These are phyloP conservation scores for Dryobotodes eremita DNA, from an alignment of 2,888 invertebrate genomes.

Conservation along the genomic window DNA sequence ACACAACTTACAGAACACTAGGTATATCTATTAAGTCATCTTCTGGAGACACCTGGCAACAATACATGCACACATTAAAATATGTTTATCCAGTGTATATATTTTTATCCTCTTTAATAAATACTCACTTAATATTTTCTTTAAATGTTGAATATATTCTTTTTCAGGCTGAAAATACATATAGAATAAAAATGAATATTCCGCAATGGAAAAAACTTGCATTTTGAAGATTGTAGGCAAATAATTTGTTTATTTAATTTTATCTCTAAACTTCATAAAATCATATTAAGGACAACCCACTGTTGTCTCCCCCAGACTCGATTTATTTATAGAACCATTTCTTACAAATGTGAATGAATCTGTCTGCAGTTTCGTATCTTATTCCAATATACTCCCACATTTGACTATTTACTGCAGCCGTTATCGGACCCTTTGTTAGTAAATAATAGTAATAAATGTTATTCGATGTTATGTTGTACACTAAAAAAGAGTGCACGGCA, in stretches of 20 bases:
- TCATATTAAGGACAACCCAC: slow-evolving; percentile 35
- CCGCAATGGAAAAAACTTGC: background rate
- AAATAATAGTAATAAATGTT: slow-evolving; percentile 45
- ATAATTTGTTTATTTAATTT: slow-evolving; percentile 12
- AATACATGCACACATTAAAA: no score
- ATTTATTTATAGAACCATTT: slow-evolving; percentile 56
- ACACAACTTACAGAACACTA: no score
- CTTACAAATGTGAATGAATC: slow-evolving; percentile 46
- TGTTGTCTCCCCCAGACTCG: slow-evolving; percentile 35
- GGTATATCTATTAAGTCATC: no score
- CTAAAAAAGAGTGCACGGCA: background rate
- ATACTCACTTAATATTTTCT: no score
- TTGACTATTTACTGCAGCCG: slow-evolving; percentile 41
- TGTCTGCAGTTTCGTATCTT: slow-evolving; percentile 57
- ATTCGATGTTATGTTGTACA: slow-evolving; percentile 1
- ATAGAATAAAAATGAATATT: background rate
- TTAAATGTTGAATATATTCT: background rate
- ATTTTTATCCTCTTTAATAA: no score
- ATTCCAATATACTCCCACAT: slow-evolving; percentile 44
- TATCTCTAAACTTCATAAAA: slow-evolving; percentile 29
- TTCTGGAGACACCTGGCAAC: no score
- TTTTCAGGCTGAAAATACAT: no score
- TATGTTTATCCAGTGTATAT: no score
- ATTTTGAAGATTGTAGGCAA: background rate
- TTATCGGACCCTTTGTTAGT: slow-evolving; percentile 43